These are phyloP conservation scores for Progne subis DNA, from an alignment of 2,113 vertebrate genomes.

Conservation along the genomic window DNA sequence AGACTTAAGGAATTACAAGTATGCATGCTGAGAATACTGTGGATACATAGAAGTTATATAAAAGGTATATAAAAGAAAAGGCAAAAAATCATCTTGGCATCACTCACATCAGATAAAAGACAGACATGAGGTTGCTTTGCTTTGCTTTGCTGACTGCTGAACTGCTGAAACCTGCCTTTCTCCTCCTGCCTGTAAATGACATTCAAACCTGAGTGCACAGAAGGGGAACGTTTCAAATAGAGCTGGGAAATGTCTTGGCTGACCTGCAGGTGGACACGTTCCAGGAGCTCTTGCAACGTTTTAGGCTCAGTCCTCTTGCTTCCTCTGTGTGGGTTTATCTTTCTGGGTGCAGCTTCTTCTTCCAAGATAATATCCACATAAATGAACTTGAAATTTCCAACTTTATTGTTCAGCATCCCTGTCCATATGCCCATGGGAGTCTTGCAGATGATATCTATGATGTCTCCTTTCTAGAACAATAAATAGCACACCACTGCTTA, in stretches of 20 bases:
- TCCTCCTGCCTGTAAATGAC: not conserved
- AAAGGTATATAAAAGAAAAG: not conserved
- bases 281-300: constrained; percentile 84
- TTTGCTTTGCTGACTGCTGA: not conserved
- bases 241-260: not conserved
- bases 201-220: accelerated
- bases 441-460: constrained; percentile 92
- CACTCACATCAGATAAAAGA: not conserved
- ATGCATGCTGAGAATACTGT: not conserved
- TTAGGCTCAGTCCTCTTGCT: constrained; percentile 77
- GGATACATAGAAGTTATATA: too few relatives aligned
- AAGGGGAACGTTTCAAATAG: not conserved
- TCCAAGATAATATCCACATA: constrained; percentile 86
- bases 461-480: constrained; percentile 84
- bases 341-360: constrained; percentile 75
- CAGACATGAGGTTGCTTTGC: not conserved
- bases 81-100: not conserved
- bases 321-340: constrained; percentile 70
- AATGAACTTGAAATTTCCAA: constrained; percentile 95
- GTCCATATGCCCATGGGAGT: constrained; percentile 95
- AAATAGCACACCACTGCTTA: not conserved
- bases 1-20: not conserved
- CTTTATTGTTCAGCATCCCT: constrained; percentile 86
- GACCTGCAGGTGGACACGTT: constrained; percentile 86
- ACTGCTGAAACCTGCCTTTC: not conserved